Base-by-base conservation (phyloP, 2,888 invertebrate genomes). In the Drosophila helvetica region DNA sequence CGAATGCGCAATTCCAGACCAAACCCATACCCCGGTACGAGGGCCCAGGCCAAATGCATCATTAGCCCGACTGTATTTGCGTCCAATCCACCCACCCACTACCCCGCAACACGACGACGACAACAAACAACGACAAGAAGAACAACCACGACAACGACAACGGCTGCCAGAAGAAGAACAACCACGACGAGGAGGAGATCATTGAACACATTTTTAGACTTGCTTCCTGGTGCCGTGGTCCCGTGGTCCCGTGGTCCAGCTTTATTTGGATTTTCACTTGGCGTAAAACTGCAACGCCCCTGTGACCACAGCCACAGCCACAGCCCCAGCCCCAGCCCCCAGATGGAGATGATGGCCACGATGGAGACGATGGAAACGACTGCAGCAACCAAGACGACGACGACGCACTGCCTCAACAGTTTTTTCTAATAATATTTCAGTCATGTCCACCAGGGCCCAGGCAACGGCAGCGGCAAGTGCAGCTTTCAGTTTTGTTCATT, bases 381-480 rank as follows among this genome's bases (percentile, higher is more conserved):
- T 10, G 8, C 27, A 27, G 8, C 27, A 27, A 27, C 27, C 27
- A 27, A 27, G 46, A 46, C 25, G 45, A 17, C 53, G 69, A 71
- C 72, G 81, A 80, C 75, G 88, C 83, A 82, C 74, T 85, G 79
- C 82, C 82, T 82, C 80, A 74, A 68, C 74, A 79, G 17, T 81
- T 81, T 87, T 87, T 38, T 38, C 88, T 87, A 87, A 83, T 85
- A 83, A 83, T 87, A 83, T 79, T 87, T 79, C 43, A 86, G 85
- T 68, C 86, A 78, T 78, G 67, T 64, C 60, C 61, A 51, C 82
- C 84, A 83, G 87, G 85, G 87, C 82, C 70, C 18, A 52, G 15
- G 19, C 45, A 58, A 57, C 48, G 61, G 58, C 71, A 47, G 72
- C 77, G 62, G 65, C 69, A 54, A 60, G 48, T 45, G 43, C 53